These are phyloP conservation scores for Eleginops maclovinus DNA, from an alignment of 2,113 vertebrate species.

Conservation along the genomic window DNA sequence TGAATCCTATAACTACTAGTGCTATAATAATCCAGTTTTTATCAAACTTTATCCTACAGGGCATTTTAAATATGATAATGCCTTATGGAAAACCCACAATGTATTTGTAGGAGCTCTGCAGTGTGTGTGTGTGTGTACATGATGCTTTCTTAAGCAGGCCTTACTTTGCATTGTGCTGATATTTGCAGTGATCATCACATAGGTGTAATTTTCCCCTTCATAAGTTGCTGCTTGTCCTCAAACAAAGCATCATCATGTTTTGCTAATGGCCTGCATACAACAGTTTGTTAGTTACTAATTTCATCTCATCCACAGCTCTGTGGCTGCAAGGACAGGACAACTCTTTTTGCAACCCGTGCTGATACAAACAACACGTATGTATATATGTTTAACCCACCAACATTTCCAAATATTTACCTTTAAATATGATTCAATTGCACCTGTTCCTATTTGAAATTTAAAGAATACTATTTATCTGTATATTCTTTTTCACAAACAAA, in stretches of 20 bases:
- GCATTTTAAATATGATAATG: conserved; percentile 1
- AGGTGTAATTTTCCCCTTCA: conserved; percentile 33
- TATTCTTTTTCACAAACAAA: neutral
- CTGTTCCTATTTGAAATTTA: neutral
- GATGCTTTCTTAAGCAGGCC: neutral
- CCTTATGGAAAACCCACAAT: conserved; percentile 6
- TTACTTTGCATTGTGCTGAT: conserved; percentile 8
- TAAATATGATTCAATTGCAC: neutral
- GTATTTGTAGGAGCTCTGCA: conserved; percentile 12
- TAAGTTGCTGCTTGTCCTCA: conserved; percentile 18
- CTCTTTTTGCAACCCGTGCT: neutral
- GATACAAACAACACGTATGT: neutral
- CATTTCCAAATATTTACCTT: no score
- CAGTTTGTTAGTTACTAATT: conserved; percentile 17
- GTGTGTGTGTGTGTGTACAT: neutral
- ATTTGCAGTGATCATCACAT: conserved; percentile 18
- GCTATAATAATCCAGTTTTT: conserved; percentile 13
- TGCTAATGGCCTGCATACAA: conserved; percentile 16
- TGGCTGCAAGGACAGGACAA: neutral
- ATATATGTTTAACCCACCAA: no score
- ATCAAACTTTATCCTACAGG: conserved; percentile 21
- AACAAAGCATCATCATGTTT: conserved; percentile 19
- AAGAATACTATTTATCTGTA: neutral
- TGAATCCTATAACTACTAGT: conserved; percentile 9
- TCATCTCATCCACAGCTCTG: neutral